phyloP scores from a whole-genome alignment of 2,113 vertebrate species.

The Gnathonemus longibarbis region DNA sequence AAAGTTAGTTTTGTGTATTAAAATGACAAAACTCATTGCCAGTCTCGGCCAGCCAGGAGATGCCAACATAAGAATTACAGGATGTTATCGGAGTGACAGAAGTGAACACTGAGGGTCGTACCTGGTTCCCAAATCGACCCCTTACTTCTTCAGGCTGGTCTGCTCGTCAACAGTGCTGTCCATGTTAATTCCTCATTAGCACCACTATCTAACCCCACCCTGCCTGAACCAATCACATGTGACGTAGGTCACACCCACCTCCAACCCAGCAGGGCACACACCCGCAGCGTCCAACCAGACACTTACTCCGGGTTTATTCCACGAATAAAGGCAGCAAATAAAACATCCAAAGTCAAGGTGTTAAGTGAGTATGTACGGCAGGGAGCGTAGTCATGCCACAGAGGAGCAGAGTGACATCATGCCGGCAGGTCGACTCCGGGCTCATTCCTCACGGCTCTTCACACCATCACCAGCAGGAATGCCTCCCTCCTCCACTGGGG shows the following conservation, averaged over 20 bases:
- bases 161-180: background rate
- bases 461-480: conserved; percentile 35
- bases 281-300: background rate
- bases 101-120: background rate
- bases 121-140: background rate
- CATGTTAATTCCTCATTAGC: background rate
- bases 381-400: background rate
- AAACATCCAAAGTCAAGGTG: background rate
- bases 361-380: background rate
- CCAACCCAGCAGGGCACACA: background rate
- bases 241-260: background rate
- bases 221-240: background rate
- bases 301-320: background rate
- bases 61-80: background rate
- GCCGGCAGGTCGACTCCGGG: background rate
- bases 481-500: conserved; percentile 47
- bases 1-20: background rate
- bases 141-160: background rate
- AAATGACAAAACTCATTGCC: background rate
- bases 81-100: background rate
- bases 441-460: background rate
- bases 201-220: background rate
- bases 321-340: background rate
- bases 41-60: background rate
- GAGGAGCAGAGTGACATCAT: background rate